Evolutionary conservation across 2,113 vertebrate genomes (phyloP).

Genomic region (Pterocles gutturalis): DNA sequence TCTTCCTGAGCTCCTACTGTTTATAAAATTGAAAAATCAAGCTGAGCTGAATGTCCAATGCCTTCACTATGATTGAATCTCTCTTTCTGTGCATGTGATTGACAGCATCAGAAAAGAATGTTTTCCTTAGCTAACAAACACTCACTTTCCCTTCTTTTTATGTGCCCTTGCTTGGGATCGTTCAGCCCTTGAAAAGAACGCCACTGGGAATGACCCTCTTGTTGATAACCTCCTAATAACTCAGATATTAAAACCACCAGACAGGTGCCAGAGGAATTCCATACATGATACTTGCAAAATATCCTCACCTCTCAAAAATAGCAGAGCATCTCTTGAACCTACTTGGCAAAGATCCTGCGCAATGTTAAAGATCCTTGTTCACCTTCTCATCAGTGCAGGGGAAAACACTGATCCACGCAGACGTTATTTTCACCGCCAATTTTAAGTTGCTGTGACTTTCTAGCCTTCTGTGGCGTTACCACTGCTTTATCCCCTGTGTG

Average conservation of each 20-base stretch:
- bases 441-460: background rate
- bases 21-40: slow-evolving; percentile 76
- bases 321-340: background rate
- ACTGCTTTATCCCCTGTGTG: background rate
- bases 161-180: background rate
- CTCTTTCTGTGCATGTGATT: background rate
- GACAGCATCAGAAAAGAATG: background rate
- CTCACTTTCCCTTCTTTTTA: background rate
- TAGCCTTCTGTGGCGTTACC: background rate
- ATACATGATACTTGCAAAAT: background rate
- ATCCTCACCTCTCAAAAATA: background rate
- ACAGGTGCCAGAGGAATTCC: background rate
- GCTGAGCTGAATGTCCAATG: slow-evolving; percentile 59
- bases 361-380: background rate
- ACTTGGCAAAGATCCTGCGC: background rate
- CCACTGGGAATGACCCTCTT: background rate
- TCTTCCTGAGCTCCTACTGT: slow-evolving; percentile 61
- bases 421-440: background rate
- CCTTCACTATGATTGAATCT: slow-evolving; percentile 49
- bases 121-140: slow-evolving; percentile 4
- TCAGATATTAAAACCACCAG: background rate
- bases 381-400: background rate
- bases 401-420: background rate
- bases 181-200: background rate
- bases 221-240: background rate